Evolutionary conservation across 2,113 vertebrate species (phyloP).

Genomic region (Phodopus roborovskii): DNA sequence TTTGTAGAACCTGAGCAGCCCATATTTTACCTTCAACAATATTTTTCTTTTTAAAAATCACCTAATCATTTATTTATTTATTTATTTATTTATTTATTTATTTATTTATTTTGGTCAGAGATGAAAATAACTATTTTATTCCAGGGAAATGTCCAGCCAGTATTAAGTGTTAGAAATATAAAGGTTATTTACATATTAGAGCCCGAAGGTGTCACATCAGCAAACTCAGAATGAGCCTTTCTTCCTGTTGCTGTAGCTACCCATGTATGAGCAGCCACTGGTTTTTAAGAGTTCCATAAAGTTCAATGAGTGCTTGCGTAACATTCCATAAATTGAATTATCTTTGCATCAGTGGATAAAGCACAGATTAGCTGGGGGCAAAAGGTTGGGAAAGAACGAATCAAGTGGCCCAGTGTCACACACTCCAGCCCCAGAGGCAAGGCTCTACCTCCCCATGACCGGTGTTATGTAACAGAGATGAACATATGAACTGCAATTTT

Average conservation of each 20-base stretch:
- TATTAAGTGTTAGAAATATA: not conserved
- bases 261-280: not conserved
- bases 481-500: not conserved
- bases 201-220: slow-evolving; percentile 12
- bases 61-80: not conserved
- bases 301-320: slow-evolving; percentile 29
- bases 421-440: not conserved
- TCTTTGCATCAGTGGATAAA: slow-evolving; percentile 63
- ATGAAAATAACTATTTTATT: not conserved
- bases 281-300: slow-evolving; percentile 44
- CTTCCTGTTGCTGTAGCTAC: not conserved
- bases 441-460: rapidly evolving
- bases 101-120: not conserved
- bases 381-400: slow-evolving; percentile 38
- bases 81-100: not conserved
- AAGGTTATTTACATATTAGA: not conserved
- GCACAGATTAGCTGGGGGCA: slow-evolving; percentile 55
- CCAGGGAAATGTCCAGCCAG: slow-evolving; percentile 14
- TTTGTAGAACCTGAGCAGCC: slow-evolving; percentile 82
- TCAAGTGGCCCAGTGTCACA: not conserved
- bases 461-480: not conserved
- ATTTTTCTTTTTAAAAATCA: not conserved
- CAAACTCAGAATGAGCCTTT: not conserved
- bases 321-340: slow-evolving; percentile 48
- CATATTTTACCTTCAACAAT: not conserved